phyloP scores from a whole-genome alignment of 2,113 vertebrate species.

The Monarcha castaneiventris region DNA sequence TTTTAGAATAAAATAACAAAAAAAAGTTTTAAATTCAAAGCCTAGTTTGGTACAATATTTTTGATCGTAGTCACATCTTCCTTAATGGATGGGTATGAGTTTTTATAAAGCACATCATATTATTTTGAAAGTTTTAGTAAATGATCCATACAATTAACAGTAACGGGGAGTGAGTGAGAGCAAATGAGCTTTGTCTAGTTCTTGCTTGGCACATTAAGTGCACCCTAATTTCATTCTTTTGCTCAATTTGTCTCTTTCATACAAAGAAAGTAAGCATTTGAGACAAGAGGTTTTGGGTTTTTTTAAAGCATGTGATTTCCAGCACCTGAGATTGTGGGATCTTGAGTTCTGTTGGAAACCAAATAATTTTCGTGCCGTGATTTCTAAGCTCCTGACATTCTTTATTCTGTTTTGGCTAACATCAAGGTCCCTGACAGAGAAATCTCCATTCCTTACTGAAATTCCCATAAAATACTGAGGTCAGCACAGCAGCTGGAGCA shows the following conservation, averaged over 20 bases:
- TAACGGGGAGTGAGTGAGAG: background rate
- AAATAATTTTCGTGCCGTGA: background rate
- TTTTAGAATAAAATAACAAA: background rate
- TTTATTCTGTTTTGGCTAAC: background rate
- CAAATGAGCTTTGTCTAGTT: background rate
- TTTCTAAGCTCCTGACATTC: background rate
- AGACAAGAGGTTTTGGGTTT: background rate
- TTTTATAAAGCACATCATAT: background rate
- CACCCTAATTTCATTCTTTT: background rate
- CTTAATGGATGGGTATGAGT: background rate
- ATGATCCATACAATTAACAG: background rate
- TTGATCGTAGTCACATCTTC: background rate
- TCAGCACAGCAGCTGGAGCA: background rate
- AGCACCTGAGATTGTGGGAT: background rate
- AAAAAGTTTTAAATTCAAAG: background rate
- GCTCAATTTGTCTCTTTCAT: background rate
- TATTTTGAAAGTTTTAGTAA: background rate
- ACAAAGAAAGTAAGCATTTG: background rate
- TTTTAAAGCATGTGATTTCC: background rate
- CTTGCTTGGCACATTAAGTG: background rate
- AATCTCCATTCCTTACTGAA: background rate
- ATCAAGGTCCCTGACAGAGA: background rate
- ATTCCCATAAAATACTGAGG: background rate
- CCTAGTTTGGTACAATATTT: background rate
- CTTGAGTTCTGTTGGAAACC: background rate